Conservation (phyloP, 2,888 invertebrate species). For the Busseola fusca region DNA sequence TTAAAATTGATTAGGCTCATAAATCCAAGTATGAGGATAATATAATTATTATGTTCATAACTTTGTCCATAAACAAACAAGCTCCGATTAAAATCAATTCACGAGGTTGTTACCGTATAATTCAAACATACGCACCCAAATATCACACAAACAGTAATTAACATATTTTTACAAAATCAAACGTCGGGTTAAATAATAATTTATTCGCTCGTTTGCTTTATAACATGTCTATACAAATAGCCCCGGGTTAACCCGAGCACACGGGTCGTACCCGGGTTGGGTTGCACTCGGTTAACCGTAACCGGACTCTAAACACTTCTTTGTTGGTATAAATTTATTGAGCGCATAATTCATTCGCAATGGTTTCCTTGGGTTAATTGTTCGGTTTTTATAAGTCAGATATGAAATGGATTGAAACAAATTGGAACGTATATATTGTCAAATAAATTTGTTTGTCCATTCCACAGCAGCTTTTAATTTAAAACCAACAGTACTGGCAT, state of each 20-base stretch:
- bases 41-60: conserved; percentile 11
- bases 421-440: conserved; percentile 10
- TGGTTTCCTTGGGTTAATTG: conserved; percentile 40
- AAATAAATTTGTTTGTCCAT: background rate
- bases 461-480: background rate
- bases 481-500: too few species aligned
- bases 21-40: conserved; percentile 8
- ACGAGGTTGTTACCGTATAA: conserved; percentile 23
- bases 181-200: conserved; percentile 62
- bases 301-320: conserved; percentile 50
- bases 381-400: conserved; percentile 16
- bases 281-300: conserved; percentile 56
- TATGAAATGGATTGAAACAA: conserved; percentile 16
- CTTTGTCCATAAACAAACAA: conserved; percentile 41
- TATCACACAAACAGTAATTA: conserved; percentile 59
- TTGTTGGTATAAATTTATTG: conserved; percentile 60
- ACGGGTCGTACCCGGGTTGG: conserved; percentile 40
- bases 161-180: conserved; percentile 62
- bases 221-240: conserved; percentile 62
- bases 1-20: conserved; percentile 10
- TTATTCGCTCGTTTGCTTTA: conserved; percentile 63
- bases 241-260: conserved; percentile 39
- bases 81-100: conserved; percentile 24
- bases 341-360: conserved; percentile 55
- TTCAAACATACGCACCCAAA: conserved; percentile 34